Conservation (phyloP, 2,113 vertebrate genomes). For the Eudorcas thomsonii region DNA sequence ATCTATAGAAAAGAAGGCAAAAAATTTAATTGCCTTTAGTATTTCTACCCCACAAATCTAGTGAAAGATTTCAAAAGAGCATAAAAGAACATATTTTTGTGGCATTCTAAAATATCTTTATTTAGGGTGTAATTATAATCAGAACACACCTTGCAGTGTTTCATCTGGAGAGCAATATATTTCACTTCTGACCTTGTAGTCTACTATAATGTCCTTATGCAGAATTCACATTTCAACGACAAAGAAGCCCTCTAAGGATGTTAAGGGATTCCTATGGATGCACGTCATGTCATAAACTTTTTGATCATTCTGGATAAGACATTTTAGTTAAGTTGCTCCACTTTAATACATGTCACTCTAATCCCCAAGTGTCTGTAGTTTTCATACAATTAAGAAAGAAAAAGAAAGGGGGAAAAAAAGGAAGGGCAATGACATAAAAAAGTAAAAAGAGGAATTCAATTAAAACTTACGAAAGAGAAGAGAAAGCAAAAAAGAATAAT, state of each 20-base stretch:
- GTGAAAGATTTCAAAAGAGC: not conserved
- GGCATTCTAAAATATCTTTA: conserved; percentile 3
- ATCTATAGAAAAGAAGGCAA: not conserved
- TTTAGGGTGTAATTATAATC: conserved; percentile 56
- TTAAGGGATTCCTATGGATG: not conserved
- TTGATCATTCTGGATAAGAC: not conserved
- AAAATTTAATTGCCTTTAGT: not conserved
- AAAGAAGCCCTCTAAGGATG: not conserved
- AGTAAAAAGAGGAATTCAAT: not conserved
- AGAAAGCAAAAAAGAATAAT: not conserved
- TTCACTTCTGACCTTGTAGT: conserved; percentile 27
- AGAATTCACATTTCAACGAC: conserved; percentile 8
- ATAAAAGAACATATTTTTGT: not conserved
- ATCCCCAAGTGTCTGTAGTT: not conserved
- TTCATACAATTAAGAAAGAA: not conserved
- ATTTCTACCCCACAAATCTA: not conserved
- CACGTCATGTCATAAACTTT: not conserved
- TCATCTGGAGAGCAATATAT: conserved; percentile 17
- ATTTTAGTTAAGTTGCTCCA: not conserved
- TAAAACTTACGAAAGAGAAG: not conserved
- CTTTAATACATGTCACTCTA: not conserved
- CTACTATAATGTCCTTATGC: not conserved
- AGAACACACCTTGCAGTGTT: conserved; percentile 17
- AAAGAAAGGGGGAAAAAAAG: not conserved
- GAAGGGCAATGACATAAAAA: not conserved